These are phyloP conservation scores for Mystacides longicornis DNA, from an alignment of 2,888 invertebrate species.

Conservation along the genomic window DNA sequence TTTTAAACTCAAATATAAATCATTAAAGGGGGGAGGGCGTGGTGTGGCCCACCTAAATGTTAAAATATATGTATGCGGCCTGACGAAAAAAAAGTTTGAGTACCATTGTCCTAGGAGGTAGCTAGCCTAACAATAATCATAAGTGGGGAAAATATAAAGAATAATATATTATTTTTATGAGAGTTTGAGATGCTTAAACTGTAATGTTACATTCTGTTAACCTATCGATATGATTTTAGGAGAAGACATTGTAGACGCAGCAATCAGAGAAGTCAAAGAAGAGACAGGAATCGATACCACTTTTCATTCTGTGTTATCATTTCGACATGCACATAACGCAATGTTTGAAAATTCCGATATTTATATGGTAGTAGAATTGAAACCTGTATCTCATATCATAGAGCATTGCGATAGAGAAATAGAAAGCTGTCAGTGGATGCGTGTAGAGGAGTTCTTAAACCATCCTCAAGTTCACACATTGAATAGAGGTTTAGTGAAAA, in stretches of 20 bases:
- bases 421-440: constrained; percentile 74
- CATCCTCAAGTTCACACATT: constrained; percentile 67
- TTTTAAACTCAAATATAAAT: no score
- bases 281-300: constrained; percentile 78
- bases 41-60: no score
- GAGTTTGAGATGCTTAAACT: no score
- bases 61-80: no score
- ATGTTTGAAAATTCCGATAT: constrained; percentile 81
- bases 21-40: no score
- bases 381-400: constrained; percentile 56
- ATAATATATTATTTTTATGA: no score
- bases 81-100: no score
- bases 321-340: constrained; percentile 70
- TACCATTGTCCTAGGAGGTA: no score
- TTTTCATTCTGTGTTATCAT: constrained; percentile 67
- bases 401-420: constrained; percentile 71
- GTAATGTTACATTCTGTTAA: no score
- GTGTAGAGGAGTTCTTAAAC: constrained; percentile 59
- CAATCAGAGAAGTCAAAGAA: constrained; percentile 78
- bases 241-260: constrained; percentile 77
- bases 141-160: no score
- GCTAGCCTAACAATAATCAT: no score
- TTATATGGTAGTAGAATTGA: constrained; percentile 70
- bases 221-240: constrained; percentile 34
- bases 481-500: constrained; percentile 59